Base-by-base conservation (phyloP, 2,888 invertebrate genomes). In the Netelia virgata region DNA sequence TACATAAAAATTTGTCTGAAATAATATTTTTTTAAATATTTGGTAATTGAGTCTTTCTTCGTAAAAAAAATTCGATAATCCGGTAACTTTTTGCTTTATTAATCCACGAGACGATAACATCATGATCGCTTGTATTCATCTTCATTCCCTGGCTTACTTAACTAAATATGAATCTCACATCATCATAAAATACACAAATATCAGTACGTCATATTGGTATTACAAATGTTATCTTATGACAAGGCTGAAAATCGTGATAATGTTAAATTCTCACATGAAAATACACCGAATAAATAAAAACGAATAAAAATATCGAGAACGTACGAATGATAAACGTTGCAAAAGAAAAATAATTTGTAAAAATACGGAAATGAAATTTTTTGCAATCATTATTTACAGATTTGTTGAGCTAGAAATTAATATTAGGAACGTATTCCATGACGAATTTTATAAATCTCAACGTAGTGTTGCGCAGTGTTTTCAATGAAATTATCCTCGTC, bases 221-320 rank as follows among this genome's bases (percentile, higher is more conserved):
- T 73, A 68, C 43, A 69, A 81, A 82, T 16, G 18, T 41, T 36
- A 36, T 36, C 72, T 83, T 76, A 86, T 78, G 70, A 87, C 68
- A 82, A 86, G 82, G 72, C 85, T 85, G 79, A 79, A 84, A 82
- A 82, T 36, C 68, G 79, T 55, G 41, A 53, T 66, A 70, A 66
- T 64, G 53, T 55, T 36, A 72, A 20, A 61, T 23, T 68, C 59
- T 47, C 59, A 72, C 57, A 47, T 55, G 47, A 47, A 28, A 55
- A 59, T 61, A 59, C 36, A 57, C 28, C 9, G 77, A 11, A 36
- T 36, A 3, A 43, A 77, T 9, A 41, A 73, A 28, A 73, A 1
- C 6, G 10, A 61, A 59, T 8, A 36, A 50, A 36, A 53, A 18
- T 63, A 10, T 50, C 18, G 18, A 20, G 11, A 75, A 43, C 0